Conservation (phyloP, 2,113 vertebrate species). For the Gallinago media region DNA sequence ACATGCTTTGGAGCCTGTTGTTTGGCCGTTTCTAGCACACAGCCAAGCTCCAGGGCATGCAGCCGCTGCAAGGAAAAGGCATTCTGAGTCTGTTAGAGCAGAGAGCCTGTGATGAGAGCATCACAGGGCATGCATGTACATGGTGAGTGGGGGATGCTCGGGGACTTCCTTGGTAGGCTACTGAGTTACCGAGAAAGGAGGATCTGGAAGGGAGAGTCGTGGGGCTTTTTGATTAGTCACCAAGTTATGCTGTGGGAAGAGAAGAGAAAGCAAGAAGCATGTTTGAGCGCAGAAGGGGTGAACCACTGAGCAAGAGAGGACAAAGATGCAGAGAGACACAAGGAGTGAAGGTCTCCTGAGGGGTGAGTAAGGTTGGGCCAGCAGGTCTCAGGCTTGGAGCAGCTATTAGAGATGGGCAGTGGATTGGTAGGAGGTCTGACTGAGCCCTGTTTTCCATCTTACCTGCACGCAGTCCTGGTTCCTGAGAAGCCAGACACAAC, state of each 20-base stretch:
- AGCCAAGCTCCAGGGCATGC: background rate
- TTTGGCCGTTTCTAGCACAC: background rate
- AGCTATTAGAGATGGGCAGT: background rate
- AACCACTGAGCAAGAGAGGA: background rate
- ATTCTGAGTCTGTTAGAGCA: conserved; percentile 10
- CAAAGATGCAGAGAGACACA: background rate
- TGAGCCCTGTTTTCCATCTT: background rate
- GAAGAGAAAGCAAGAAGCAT: background rate
- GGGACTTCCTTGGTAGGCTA: background rate
- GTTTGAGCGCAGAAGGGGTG: background rate
- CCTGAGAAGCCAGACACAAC: background rate
- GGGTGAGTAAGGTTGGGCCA: background rate
- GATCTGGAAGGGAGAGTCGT: background rate
- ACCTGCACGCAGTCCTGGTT: background rate
- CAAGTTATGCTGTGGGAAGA: fast-evolving
- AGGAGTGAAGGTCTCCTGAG: background rate
- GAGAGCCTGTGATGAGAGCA: background rate
- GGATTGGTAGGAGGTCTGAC: background rate
- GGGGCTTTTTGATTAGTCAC: background rate
- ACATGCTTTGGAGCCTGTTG: background rate
- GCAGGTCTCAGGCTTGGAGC: background rate
- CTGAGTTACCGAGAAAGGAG: background rate
- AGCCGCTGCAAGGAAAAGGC: background rate
- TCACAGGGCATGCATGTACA: background rate
- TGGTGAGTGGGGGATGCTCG: background rate